Evolutionary conservation across 2,797 vertebrate species (phyloP).

Genomic region (Vespertilio murinus): DNA sequence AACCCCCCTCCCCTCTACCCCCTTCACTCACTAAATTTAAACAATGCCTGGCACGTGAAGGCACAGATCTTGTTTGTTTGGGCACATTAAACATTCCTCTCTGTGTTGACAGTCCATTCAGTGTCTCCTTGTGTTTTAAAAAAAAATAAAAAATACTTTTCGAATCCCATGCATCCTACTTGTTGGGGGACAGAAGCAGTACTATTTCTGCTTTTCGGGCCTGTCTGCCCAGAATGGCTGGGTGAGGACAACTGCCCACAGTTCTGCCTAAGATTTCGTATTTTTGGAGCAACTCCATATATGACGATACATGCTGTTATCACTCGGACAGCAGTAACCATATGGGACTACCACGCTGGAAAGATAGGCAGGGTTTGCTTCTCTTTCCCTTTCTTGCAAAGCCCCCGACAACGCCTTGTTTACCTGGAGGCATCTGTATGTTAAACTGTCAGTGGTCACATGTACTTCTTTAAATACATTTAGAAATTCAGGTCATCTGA

Average conservation of each 20-base stretch:
- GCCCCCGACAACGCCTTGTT: background rate
- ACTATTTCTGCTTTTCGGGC: constrained; percentile 59
- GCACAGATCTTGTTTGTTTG: constrained; percentile 75
- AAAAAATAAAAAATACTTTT: constrained; percentile 61
- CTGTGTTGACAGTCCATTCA: constrained; percentile 73
- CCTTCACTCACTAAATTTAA: constrained; percentile 75
- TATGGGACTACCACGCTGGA: background rate
- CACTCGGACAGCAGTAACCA: background rate
- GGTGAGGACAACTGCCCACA: background rate
- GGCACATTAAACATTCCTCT: constrained; percentile 76
- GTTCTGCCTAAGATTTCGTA: constrained; percentile 23
- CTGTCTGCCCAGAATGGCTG: constrained; percentile 30
- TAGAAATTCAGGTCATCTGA: constrained; percentile 10
- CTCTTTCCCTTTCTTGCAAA: constrained; percentile 19
- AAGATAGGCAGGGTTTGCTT: constrained; percentile 29
- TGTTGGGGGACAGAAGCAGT: constrained; percentile 58
- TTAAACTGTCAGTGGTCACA: background rate
- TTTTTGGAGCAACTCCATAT: background rate
- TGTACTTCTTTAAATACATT: constrained; percentile 33
- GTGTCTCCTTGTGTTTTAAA: constrained; percentile 73
- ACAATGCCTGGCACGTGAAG: constrained; percentile 60
- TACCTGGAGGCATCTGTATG: constrained; percentile 44
- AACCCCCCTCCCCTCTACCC: background rate
- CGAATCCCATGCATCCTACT: constrained; percentile 53
- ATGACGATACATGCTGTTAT: background rate